Evolutionary conservation across 2,113 vertebrate species (phyloP).

Genomic region (Pollimyrus isidori): DNA sequence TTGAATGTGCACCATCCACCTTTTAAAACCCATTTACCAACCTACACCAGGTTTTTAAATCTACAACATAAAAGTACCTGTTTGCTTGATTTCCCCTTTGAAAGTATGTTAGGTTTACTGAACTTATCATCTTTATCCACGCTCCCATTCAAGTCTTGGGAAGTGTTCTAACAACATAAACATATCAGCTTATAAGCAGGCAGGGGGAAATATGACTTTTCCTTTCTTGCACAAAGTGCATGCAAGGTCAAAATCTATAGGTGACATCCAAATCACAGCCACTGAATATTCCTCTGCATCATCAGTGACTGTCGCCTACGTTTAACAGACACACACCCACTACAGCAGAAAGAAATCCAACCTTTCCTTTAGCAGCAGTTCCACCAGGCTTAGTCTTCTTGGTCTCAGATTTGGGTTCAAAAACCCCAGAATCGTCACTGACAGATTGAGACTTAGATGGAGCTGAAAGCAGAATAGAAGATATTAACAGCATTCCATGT

Average conservation of each 20-base stretch:
- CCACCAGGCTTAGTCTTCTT: conserved; percentile 73
- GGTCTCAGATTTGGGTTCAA: conserved; percentile 73
- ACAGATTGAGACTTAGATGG: conserved; percentile 37
- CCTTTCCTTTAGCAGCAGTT: conserved; percentile 75
- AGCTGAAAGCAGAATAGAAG: conserved; percentile 32
- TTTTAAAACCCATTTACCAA: not conserved
- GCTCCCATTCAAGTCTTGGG: conserved; percentile 54
- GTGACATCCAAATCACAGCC: not conserved
- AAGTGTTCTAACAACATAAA: conserved; percentile 40
- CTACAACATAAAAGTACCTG: conserved; percentile 53
- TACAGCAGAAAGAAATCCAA: conserved; percentile 35
- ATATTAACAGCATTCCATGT: not conserved
- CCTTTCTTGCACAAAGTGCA: not conserved
- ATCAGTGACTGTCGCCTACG: not conserved
- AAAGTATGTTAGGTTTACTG: conserved; percentile 62
- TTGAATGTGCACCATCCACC: not conserved
- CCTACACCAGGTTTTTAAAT: not conserved
- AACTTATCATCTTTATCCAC: conserved; percentile 52
- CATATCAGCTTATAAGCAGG: not conserved
- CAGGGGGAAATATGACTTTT: not conserved
- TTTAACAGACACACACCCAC: no score
- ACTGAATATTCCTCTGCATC: not conserved
- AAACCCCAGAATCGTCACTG: conserved; percentile 61
- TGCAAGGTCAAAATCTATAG: not conserved
- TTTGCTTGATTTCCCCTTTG: conserved; percentile 62